These are phyloP conservation scores for Heterohyrax brucei DNA, from an alignment of 2,797 vertebrate species.

Conservation along the genomic window DNA sequence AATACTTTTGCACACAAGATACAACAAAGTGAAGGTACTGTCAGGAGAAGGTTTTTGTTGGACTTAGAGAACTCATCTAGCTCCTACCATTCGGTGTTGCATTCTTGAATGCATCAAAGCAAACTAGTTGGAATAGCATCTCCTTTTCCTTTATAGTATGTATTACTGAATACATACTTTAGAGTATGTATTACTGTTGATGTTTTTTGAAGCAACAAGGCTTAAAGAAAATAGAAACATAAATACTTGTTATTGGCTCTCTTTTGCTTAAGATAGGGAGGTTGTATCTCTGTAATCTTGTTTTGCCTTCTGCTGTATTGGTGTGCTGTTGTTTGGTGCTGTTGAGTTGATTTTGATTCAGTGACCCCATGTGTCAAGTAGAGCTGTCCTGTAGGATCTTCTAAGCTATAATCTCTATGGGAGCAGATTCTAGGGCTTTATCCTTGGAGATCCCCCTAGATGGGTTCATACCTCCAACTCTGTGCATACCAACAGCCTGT, in stretches of 20 bases:
- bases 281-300: too few relatives aligned
- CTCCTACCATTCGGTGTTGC: not conserved
- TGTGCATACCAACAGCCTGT: not conserved
- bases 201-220: not conserved
- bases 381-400: not conserved
- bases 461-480: not conserved
- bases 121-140: not conserved
- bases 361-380: not conserved
- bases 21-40: conserved; percentile 93
- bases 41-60: not conserved
- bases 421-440: not conserved
- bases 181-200: not conserved
- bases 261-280: not conserved
- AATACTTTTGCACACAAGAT: conserved; percentile 94
- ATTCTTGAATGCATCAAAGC: not conserved
- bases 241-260: not conserved
- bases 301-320: not conserved
- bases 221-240: not conserved
- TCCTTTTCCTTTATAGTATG: not conserved
- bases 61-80: not conserved
- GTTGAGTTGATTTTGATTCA: not conserved
- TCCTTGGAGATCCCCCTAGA: not conserved
- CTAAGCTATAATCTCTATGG: not conserved
- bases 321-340: not conserved
- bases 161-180: not conserved